Percentiles rank a stretch among this genome's conserved stretches.
Evolutionary conservation across 2,888 invertebrate genomes (phyloP).

Genomic region (Drosophila silvestris): DNA sequence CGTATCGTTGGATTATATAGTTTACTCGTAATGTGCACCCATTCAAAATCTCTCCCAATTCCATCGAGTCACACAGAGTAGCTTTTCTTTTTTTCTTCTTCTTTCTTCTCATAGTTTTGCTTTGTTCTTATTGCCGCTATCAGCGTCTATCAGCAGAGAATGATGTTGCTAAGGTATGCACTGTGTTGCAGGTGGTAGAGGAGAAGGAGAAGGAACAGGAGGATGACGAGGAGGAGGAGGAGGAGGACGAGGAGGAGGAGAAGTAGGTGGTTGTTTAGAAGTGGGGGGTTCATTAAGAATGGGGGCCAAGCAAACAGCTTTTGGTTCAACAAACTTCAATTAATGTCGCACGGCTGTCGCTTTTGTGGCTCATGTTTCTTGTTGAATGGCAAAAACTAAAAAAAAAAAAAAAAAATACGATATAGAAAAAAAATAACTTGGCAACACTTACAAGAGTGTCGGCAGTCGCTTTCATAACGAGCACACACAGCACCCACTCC

Average conservation of each 20-base stretch:
- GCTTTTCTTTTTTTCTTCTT: constrained; percentile 1
- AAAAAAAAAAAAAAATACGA: constrained; percentile 26
- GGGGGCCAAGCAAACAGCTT: constrained; percentile 67
- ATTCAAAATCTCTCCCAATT: neutral
- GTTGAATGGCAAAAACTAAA: constrained; percentile 59
- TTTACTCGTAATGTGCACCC: neutral
- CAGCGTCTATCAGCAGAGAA: constrained; percentile 19
- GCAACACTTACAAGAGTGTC: constrained; percentile 74
- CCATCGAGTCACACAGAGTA: neutral
- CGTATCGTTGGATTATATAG: neutral
- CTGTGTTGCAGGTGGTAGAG: neutral
- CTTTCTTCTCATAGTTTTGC: constrained; percentile 1
- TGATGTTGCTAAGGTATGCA: constrained; percentile 15
- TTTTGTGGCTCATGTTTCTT: constrained; percentile 51
- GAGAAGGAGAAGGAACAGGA: neutral
- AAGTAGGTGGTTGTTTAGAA: neutral
- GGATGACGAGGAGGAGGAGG: neutral
- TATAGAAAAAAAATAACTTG: constrained; percentile 19
- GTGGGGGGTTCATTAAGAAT: constrained; percentile 29
- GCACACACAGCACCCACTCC: constrained; percentile 29
- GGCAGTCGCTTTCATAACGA: constrained; percentile 59
- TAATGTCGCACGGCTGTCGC: constrained; percentile 72
- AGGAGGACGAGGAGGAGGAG: neutral
- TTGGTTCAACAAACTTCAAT: constrained; percentile 81
- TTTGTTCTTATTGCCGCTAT: constrained; percentile 8